Evolutionary conservation across 2,113 vertebrate genomes (phyloP).

Genomic region (Pteropus alecto): DNA sequence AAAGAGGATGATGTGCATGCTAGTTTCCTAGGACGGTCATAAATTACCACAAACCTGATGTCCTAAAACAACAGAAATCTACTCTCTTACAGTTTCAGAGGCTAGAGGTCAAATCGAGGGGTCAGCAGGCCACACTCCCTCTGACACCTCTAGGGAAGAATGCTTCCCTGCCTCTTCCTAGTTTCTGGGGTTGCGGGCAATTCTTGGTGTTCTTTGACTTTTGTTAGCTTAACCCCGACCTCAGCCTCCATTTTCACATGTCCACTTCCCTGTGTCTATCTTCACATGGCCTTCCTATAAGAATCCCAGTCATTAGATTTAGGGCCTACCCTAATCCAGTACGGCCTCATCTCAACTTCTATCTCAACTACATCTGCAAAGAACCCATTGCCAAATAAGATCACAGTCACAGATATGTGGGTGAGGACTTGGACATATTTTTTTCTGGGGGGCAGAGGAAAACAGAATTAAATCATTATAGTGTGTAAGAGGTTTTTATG

Average conservation of each 20-base stretch:
- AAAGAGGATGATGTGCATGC: rapidly evolving
- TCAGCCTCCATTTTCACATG: not conserved
- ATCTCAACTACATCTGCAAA: not conserved
- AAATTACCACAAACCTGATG: not conserved
- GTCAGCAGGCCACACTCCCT: not conserved
- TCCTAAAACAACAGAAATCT: not conserved
- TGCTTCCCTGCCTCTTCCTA: not conserved
- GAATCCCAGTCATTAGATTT: not conserved
- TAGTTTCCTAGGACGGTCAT: not conserved
- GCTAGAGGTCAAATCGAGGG: not conserved
- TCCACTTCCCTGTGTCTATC: not conserved
- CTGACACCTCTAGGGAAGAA: not conserved
- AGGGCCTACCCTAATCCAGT: not conserved
- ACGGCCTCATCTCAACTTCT: not conserved
- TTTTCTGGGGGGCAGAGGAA: not conserved
- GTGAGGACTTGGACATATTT: not conserved
- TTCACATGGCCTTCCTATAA: not conserved
- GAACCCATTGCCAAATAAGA: not conserved
- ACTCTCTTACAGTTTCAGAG: not conserved
- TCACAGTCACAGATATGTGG: not conserved
- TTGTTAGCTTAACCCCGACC: not conserved
- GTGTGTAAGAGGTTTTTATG: not conserved
- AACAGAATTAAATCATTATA: not conserved
- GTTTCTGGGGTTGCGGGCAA: not conserved
- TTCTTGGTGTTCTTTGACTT: not conserved